A percentile compares a stretch with the other conserved stretches of the same genome.
Evolutionary conservation across 2,888 invertebrate species (phyloP).

Genomic region (Spilosoma lubricipeda): DNA sequence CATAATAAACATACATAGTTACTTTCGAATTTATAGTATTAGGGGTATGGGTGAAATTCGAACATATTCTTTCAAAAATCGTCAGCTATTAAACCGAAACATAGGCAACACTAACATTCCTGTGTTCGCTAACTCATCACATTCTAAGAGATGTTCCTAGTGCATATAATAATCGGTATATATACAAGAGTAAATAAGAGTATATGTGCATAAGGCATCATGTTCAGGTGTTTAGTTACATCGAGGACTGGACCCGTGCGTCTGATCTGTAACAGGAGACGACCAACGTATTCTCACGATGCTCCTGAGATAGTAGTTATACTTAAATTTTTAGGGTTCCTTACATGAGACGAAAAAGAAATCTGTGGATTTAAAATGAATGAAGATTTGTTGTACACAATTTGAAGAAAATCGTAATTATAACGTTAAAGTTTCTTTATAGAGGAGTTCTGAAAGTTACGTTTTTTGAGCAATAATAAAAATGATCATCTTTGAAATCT

Average conservation of each 20-base stretch:
- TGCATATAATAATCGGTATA: background rate
- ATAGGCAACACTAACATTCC: background rate
- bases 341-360: background rate
- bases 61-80: background rate
- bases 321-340: background rate
- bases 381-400: background rate
- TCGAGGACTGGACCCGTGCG: background rate
- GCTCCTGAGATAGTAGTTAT: background rate
- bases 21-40: too few relatives aligned
- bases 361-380: background rate
- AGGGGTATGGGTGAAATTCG: too few relatives aligned
- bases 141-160: background rate
- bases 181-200: background rate
- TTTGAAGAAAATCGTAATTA: background rate
- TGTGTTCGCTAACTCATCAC: background rate
- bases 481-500: too few relatives aligned
- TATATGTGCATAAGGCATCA: background rate
- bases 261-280: slow-evolving; percentile 4
- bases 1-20: too few relatives aligned
- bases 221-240: slow-evolving; percentile 5
- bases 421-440: too few relatives aligned
- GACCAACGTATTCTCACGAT: slow-evolving; percentile 3
- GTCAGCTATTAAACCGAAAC: background rate
- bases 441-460: too few relatives aligned
- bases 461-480: too few relatives aligned